Percentiles rank a stretch among this genome's conserved stretches.
These are phyloP conservation scores for Prenolepis imparis DNA, from an alignment of 2,888 invertebrate species.

Conservation along the genomic window DNA sequence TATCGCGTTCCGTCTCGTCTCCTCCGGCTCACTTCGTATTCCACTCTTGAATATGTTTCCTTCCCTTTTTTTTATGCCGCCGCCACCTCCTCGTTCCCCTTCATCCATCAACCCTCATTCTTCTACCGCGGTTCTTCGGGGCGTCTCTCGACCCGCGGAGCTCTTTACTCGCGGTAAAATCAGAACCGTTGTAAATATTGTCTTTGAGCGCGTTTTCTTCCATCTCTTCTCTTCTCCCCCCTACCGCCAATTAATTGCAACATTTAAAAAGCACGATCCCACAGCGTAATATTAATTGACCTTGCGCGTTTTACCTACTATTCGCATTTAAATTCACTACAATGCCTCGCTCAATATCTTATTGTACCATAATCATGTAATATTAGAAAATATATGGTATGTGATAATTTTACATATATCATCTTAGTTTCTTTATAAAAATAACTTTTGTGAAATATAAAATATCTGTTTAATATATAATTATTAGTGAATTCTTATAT, in stretches of 20 bases:
- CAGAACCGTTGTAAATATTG: conserved; percentile 63
- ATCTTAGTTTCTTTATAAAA: background rate
- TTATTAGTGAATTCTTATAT: background rate
- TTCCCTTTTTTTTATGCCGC: conserved; percentile 52
- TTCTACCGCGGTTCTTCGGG: conserved; percentile 34
- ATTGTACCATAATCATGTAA: background rate
- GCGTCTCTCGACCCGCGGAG: conserved; percentile 47
- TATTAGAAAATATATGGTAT: background rate
- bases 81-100: conserved; percentile 9
- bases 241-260: conserved; percentile 46
- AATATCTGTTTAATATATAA: background rate
- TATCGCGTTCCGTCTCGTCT: conserved; percentile 75
- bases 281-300: conserved; percentile 32
- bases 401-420: background rate
- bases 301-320: background rate
- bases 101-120: conserved; percentile 32
- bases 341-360: background rate
- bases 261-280: conserved; percentile 39
- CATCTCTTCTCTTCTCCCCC: background rate
- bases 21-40: conserved; percentile 66
- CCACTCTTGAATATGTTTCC: conserved; percentile 57
- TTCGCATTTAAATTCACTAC: conserved; percentile 29
- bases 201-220: conserved; percentile 49
- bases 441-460: background rate
- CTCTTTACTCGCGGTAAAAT: conserved; percentile 58